Conservation (phyloP, 1,140 invertebrate species). For the Dufourea novaeangliae region DNA sequence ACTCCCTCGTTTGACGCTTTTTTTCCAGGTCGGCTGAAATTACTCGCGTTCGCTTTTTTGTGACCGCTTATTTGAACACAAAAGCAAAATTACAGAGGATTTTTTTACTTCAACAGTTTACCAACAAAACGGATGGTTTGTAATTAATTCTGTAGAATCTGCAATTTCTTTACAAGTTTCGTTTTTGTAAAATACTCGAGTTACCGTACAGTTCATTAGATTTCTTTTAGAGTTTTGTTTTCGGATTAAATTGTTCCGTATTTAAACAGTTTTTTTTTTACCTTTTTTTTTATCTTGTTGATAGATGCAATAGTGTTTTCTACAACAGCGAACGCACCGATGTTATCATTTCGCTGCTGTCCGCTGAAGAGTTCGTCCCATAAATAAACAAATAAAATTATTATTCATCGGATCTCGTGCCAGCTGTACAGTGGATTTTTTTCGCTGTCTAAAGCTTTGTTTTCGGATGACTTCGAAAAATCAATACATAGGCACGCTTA, state of each 20-base stretch:
- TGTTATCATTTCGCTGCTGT: neutral
- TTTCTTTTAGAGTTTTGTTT: neutral
- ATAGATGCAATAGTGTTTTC: neutral
- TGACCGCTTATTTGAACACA: neutral
- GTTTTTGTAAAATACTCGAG: neutral
- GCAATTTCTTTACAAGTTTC: neutral
- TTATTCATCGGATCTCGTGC: neutral
- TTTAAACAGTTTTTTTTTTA: neutral
- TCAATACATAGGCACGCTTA: neutral
- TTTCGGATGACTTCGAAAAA: neutral
- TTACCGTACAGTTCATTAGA: neutral
- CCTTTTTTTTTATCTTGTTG: neutral
- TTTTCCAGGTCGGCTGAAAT: conserved; percentile 7
- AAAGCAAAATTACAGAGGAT: neutral
- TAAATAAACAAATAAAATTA: conserved; percentile 1
- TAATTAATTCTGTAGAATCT: neutral
- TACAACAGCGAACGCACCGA: neutral
- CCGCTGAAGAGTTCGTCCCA: neutral
- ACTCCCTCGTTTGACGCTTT: neutral
- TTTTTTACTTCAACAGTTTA: neutral
- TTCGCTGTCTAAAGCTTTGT: neutral
- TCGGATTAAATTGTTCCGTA: neutral
- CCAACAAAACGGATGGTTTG: neutral
- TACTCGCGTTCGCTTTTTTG: neutral
- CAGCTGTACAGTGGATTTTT: neutral